Percentiles rank a stretch among this genome's conserved stretches.
Evolutionary conservation across 2,797 vertebrate genomes (phyloP).

Genomic region (Pyrocephalus nanus): DNA sequence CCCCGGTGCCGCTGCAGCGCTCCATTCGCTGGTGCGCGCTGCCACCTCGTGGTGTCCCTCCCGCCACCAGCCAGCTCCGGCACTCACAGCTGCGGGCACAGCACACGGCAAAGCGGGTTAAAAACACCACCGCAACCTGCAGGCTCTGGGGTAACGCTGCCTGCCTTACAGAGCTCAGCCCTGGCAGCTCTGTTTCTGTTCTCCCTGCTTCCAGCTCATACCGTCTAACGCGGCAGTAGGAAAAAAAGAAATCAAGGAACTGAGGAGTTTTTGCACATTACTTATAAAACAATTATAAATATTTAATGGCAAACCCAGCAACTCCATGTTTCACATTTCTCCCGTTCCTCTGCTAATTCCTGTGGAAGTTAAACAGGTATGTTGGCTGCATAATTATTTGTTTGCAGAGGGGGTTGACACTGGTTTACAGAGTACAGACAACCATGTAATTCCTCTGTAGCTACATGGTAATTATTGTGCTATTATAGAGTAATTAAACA

Average conservation of each 20-base stretch:
- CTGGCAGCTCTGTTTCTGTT: background rate
- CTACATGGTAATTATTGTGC: conserved; percentile 57
- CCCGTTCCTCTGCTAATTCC: conserved; percentile 31
- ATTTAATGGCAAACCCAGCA: background rate
- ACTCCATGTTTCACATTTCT: background rate
- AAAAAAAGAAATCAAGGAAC: background rate
- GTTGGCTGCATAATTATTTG: conserved; percentile 29
- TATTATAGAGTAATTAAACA: conserved; percentile 70
- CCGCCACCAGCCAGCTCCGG: background rate
- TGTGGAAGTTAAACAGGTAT: conserved; percentile 58
- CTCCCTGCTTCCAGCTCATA: background rate
- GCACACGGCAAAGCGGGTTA: accelerated
- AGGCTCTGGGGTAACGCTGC: background rate
- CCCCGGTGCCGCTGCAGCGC: conserved; percentile 64
- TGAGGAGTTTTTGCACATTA: background rate
- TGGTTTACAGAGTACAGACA: background rate
- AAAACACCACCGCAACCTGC: background rate
- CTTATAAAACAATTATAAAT: background rate
- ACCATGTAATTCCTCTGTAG: conserved; percentile 40
- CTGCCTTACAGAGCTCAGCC: background rate
- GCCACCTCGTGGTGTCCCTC: conserved; percentile 71
- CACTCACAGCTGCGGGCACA: background rate
- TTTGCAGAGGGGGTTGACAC: conserved; percentile 60
- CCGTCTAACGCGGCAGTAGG: accelerated
- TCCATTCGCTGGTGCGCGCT: conserved; percentile 54